phyloP scores from a whole-genome alignment of 2,797 vertebrate species.

The Masticophis lateralis region DNA sequence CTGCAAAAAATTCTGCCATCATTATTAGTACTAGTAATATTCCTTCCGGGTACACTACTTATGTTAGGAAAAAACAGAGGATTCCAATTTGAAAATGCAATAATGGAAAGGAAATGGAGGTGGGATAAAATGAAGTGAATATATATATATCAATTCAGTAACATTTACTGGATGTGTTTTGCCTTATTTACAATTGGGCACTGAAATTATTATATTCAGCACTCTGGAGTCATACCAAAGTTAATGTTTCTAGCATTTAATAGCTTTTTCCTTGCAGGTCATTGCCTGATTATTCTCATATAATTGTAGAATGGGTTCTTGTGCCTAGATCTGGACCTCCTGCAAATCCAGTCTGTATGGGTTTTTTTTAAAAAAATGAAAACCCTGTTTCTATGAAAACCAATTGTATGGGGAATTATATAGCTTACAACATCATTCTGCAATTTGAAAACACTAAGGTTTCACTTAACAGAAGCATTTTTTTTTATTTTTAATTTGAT shows the following conservation, averaged over 20 bases:
- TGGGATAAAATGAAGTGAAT: neutral
- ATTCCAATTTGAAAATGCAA: neutral
- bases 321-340: neutral
- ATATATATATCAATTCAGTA: neutral
- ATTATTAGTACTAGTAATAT: neutral
- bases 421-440: neutral
- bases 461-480: neutral
- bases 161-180: neutral
- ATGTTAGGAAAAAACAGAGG: neutral
- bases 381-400: neutral
- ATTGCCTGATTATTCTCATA: neutral
- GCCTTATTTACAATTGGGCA: neutral
- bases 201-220: neutral
- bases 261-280: neutral
- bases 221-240: neutral
- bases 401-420: neutral
- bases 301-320: neutral
- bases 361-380: neutral
- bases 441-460: neutral
- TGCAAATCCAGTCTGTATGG: neutral
- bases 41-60: neutral
- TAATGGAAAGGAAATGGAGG: neutral
- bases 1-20: neutral
- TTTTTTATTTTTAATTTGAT: no score
- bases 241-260: neutral